Conservation (phyloP, 2,888 invertebrate genomes). For the Hirtodrosophila confusa region DNA sequence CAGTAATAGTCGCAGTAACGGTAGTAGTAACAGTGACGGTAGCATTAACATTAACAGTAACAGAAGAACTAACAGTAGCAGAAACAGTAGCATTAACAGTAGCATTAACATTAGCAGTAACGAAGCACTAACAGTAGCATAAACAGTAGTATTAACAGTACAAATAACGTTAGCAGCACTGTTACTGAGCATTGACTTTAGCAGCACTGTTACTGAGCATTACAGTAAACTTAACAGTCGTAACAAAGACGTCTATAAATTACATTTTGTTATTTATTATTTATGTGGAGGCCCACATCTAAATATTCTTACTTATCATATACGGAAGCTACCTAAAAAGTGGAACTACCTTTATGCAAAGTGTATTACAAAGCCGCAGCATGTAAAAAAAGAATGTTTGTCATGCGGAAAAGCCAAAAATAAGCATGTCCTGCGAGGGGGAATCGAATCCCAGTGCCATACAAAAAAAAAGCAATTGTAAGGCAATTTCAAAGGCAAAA, state of each 20-base stretch:
- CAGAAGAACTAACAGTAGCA: not conserved
- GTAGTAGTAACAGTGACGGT: too few relatives aligned
- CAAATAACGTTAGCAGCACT: too few relatives aligned
- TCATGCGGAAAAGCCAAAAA: conserved; percentile 57
- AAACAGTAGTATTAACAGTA: not conserved
- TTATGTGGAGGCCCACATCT: too few relatives aligned
- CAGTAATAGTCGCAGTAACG: too few relatives aligned
- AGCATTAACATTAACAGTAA: too few relatives aligned
- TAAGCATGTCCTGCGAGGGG: conserved; percentile 40
- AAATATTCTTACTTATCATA: too few relatives aligned
- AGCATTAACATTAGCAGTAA: not conserved
- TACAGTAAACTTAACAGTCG: too few relatives aligned
- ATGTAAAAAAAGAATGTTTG: conserved; percentile 37
- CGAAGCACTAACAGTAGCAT: not conserved
- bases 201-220: too few relatives aligned
- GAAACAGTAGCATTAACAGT: not conserved
- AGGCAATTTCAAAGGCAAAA: conserved; percentile 77
- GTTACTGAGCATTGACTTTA: too few relatives aligned
- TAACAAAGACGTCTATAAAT: too few relatives aligned
- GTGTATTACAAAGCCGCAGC: conserved; percentile 44
- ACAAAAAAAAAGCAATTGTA: conserved; percentile 56
- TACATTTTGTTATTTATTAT: too few relatives aligned
- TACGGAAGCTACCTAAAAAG: not conserved
- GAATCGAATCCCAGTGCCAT: conserved; percentile 40
- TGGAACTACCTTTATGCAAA: conserved; percentile 7